A percentile compares a stretch with the other conserved stretches of the same genome.
Evolutionary conservation across 1,140 invertebrate genomes (phyloP).

Genomic region (Drosophila arawakana): DNA sequence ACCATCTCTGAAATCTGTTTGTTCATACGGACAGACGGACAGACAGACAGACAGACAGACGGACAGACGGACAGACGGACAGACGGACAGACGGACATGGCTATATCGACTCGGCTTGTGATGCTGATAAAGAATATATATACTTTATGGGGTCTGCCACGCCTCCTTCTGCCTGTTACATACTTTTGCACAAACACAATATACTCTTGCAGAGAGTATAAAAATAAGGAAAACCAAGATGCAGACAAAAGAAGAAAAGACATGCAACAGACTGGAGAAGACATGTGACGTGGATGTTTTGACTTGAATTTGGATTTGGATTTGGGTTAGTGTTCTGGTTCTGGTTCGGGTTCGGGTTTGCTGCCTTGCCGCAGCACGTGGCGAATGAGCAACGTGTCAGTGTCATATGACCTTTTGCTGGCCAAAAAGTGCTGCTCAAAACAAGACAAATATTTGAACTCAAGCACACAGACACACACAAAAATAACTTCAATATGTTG

Average conservation of each 20-base stretch:
- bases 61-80: too few species aligned
- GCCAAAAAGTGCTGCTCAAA: constrained; percentile 17
- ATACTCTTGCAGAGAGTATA: too few species aligned
- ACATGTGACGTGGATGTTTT: constrained; percentile 38
- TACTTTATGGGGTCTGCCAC: too few species aligned
- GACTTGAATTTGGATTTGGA: neutral
- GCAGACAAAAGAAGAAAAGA: constrained; percentile 38
- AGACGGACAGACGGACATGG: too few species aligned
- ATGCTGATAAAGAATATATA: too few species aligned
- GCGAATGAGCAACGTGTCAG: constrained; percentile 36
- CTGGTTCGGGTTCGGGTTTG: constrained; percentile 14
- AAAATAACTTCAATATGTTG: constrained; percentile 51
- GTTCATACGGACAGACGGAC: too few species aligned
- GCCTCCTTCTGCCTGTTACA: too few species aligned
- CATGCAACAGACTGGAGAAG: constrained; percentile 17
- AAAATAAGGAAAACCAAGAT: constrained; percentile 15
- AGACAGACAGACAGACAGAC: too few species aligned
- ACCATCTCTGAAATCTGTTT: too few species aligned
- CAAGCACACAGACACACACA: constrained; percentile 20
- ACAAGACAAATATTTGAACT: constrained; percentile 50
- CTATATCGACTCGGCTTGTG: too few species aligned
- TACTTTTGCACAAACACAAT: too few species aligned
- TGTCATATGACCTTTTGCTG: constrained; percentile 49
- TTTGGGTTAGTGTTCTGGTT: constrained; percentile 17
- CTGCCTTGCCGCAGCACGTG: constrained; percentile 41